Conservation (phyloP, 2,113 vertebrate species). For the Petroica traversi region DNA sequence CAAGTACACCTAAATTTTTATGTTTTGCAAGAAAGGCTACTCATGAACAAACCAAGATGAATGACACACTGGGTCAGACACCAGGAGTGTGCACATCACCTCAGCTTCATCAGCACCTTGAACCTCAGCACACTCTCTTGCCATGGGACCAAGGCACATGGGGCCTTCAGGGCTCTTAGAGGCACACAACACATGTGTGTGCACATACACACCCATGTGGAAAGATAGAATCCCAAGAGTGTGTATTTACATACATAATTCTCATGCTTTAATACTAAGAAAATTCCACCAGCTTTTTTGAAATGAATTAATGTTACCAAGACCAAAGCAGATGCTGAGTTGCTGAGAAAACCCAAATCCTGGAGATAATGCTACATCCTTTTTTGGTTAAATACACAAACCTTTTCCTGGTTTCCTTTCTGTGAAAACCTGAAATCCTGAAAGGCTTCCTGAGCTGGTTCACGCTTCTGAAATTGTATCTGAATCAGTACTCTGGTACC, state of each 20-base stretch:
- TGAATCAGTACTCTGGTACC: background rate
- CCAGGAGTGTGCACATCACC: background rate
- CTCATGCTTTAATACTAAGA: background rate
- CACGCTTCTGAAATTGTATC: background rate
- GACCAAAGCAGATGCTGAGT: background rate
- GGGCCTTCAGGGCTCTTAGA: background rate
- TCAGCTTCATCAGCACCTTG: background rate
- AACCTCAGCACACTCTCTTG: background rate
- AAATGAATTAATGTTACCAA: background rate
- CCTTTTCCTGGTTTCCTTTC: background rate
- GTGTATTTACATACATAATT: background rate
- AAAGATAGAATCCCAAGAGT: background rate
- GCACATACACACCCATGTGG: background rate
- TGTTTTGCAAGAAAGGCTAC: background rate
- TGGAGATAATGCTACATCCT: background rate
- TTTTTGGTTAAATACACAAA: background rate
- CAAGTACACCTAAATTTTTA: background rate
- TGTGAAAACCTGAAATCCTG: background rate
- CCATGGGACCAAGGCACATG: too few relatives aligned
- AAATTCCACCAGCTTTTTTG: background rate
- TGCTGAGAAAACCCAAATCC: background rate
- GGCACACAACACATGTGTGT: fast-evolving
- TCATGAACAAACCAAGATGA: background rate
- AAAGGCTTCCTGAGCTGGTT: background rate
- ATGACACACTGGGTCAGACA: background rate